phyloP scores from a whole-genome alignment of 2,888 invertebrate species.

The Arrhopalites spinosus region DNA sequence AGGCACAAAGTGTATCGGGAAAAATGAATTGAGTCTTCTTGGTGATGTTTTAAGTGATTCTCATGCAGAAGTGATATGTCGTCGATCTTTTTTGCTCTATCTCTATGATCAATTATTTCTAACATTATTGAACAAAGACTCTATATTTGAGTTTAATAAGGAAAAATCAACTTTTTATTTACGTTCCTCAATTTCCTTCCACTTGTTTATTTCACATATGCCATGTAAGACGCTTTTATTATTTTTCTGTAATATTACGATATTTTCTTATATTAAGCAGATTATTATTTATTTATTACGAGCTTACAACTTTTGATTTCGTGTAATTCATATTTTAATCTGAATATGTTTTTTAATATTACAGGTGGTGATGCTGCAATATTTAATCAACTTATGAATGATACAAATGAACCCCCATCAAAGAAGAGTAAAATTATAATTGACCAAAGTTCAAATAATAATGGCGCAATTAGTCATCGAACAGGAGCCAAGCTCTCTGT shows the following conservation, averaged over 20 bases:
- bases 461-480: conserved; percentile 61
- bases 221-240: too few species aligned
- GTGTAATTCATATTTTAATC: too few species aligned
- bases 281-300: too few species aligned
- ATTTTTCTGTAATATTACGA: too few species aligned
- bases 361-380: conserved; percentile 94
- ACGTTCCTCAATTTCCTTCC: conserved; percentile 69
- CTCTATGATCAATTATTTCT: conserved; percentile 69
- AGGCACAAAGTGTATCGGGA: conserved; percentile 89
- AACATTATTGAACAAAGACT: conserved; percentile 41
- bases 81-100: conserved; percentile 80
- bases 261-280: too few species aligned
- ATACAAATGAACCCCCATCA: background rate
- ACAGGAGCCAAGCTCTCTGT: conserved; percentile 76
- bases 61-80: conserved; percentile 87
- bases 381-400: conserved; percentile 60
- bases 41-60: conserved; percentile 84
- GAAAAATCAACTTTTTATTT: conserved; percentile 58
- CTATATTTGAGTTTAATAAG: background rate
- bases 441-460: conserved; percentile 8
- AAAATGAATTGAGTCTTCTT: conserved; percentile 65
- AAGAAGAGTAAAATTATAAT: conserved; percentile 43
- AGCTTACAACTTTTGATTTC: too few species aligned
- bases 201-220: conserved; percentile 83
- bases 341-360: too few species aligned